Percentiles rank a stretch among this genome's conserved stretches.
Conservation (phyloP, 2,888 invertebrate genomes). For the Escarpia spicata region DNA sequence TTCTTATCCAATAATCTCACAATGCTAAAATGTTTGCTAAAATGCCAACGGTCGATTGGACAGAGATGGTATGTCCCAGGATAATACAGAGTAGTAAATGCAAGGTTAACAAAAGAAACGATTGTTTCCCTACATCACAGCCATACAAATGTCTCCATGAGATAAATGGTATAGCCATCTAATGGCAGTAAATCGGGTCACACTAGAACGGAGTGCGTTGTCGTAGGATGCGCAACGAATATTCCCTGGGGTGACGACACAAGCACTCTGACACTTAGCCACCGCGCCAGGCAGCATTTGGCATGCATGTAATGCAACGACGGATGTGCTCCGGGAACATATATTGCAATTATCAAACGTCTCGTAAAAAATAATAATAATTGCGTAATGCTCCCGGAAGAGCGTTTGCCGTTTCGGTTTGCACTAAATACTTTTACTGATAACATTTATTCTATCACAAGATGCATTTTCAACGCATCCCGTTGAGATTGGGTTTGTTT, state of each 20-base stretch:
- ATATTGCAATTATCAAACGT: neutral
- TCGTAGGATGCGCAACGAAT: neutral
- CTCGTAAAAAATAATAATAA: neutral
- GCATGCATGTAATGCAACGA: neutral
- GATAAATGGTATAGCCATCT: too few species aligned
- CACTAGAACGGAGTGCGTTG: neutral
- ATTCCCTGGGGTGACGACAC: neutral
- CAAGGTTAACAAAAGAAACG: too few species aligned
- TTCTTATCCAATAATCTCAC: too few species aligned
- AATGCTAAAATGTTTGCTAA: too few species aligned
- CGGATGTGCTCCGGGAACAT: neutral
- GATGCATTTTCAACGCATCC: neutral
- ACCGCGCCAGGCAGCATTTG: neutral
- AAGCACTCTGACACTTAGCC: neutral
- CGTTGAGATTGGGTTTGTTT: neutral
- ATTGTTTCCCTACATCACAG: too few species aligned
- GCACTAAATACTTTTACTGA: neutral
- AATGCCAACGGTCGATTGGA: too few species aligned
- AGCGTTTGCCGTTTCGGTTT: neutral
- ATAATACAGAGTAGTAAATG: too few species aligned
- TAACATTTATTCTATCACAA: neutral
- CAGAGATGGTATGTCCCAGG: too few species aligned
- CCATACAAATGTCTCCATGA: too few species aligned
- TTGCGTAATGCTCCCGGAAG: neutral
- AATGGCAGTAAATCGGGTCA: neutral